Evolutionary conservation across 2,113 vertebrate species (phyloP), one percentile per base, ranked within the genome.

Genomic region (Psilopogon haemacephalus): DNA sequence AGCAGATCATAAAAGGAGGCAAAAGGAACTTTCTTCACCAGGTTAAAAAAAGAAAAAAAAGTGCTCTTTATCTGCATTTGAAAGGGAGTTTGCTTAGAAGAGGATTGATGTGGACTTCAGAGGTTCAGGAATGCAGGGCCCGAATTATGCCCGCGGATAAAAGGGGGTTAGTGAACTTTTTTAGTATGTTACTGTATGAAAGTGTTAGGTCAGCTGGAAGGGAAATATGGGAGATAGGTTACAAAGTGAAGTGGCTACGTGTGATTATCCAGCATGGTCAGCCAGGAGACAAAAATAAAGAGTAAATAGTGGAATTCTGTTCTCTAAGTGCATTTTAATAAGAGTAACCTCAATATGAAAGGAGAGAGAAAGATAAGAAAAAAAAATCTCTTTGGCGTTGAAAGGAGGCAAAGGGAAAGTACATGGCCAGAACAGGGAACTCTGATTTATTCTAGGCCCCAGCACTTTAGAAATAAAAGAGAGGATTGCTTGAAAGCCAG

Each of bases 151-250:
- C 74, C 84, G 33, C 19, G 60, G 65, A 95, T 93, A 89, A 94
- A 96, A 96, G 86, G 58, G 58, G 58, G 71, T 94, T 77, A 81
- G 83, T 89, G 94, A 94, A 93, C 94, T 94, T 94, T 94, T 95
- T 83, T 91, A 93, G 74, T 90, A 85, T 84, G 80, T 94, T 95
- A 96, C 93, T 94, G 84, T 95, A 95, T 93, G 89, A 95, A 96
- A 93, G 91, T 16, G 89, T 95, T 93, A 96, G 86, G 83, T 96
- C 94, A 96, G 44, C 56, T 94, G 88, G 83, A 96, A 96, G 77
- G 85, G 91, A 94, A 95, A 87, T 95, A 93, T n/a, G 27, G 71
- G 56, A 91, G 93, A 94, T 89, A 84, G 76, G 90, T 86, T 93
- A 95, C 81, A 73, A 95, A 95, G 42, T 92, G 58, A 96, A 96